Conservation (phyloP, 2,888 invertebrate genomes). For the Eupithecia inturbata region DNA sequence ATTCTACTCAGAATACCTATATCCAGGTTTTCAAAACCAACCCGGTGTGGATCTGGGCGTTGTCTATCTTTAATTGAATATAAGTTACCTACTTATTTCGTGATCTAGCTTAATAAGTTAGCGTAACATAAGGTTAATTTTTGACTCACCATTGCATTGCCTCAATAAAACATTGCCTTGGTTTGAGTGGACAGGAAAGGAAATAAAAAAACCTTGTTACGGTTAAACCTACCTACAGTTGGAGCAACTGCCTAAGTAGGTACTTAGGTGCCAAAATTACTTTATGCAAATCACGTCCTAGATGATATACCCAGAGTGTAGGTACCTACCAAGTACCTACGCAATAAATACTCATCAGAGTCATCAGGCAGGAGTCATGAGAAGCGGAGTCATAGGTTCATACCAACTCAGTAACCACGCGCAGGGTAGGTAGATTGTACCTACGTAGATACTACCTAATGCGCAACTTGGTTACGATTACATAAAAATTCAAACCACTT, state of each 20-base stretch:
- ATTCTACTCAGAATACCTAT: too few species aligned
- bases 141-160: slow-evolving; percentile 3
- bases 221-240: not conserved
- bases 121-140: not conserved
- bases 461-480: not conserved
- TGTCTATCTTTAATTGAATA: too few species aligned
- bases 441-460: not conserved
- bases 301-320: not conserved
- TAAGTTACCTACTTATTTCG: not conserved
- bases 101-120: not conserved
- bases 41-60: not conserved
- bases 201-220: slow-evolving; percentile 5
- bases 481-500: not conserved
- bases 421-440: not conserved
- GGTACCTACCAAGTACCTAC: not conserved
- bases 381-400: not conserved
- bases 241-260: not conserved
- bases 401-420: not conserved
- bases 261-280: not conserved
- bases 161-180: slow-evolving; percentile 39
- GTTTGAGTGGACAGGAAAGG: slow-evolving; percentile 24
- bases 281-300: not conserved
- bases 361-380: not conserved
- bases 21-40: not conserved
- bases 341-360: too few species aligned